Evolutionary conservation across 2,888 invertebrate species (phyloP).

Genomic region (Omphaloscelis lunosa): DNA sequence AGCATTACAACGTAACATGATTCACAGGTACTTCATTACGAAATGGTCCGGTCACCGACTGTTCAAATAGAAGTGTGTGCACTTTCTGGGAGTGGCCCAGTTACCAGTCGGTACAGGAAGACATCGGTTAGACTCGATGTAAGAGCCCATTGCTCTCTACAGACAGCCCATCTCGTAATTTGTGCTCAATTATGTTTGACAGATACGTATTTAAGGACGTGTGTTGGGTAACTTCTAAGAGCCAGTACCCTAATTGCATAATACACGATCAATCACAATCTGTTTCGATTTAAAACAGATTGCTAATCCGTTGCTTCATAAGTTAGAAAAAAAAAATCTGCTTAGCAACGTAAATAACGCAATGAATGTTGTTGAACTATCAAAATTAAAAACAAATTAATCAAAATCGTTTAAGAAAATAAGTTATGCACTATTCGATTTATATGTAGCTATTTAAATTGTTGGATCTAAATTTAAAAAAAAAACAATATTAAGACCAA

Average conservation of each 20-base stretch:
- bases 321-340: no score
- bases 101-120: constrained; percentile 76
- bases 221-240: constrained; percentile 36
- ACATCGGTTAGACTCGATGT: constrained; percentile 72
- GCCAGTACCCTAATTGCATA: not conserved
- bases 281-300: no score
- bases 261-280: no score
- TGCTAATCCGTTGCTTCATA: no score
- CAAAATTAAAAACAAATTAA: no score
- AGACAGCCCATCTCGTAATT: constrained; percentile 45
- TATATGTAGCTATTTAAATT: not conserved
- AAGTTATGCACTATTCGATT: no score
- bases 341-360: no score
- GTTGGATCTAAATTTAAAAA: not conserved
- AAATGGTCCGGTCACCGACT: constrained; percentile 48
- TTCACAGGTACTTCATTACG: constrained; percentile 57
- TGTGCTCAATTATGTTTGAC: constrained; percentile 48
- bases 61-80: constrained; percentile 54
- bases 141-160: constrained; percentile 61
- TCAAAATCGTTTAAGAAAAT: no score
- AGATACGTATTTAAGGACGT: constrained; percentile 19
- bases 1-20: constrained; percentile 57
- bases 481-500: not conserved
- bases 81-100: constrained; percentile 76
- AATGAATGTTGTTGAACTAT: no score